Evolutionary conservation across 2,888 invertebrate species (phyloP).

Genomic region (Volucella zonaria): DNA sequence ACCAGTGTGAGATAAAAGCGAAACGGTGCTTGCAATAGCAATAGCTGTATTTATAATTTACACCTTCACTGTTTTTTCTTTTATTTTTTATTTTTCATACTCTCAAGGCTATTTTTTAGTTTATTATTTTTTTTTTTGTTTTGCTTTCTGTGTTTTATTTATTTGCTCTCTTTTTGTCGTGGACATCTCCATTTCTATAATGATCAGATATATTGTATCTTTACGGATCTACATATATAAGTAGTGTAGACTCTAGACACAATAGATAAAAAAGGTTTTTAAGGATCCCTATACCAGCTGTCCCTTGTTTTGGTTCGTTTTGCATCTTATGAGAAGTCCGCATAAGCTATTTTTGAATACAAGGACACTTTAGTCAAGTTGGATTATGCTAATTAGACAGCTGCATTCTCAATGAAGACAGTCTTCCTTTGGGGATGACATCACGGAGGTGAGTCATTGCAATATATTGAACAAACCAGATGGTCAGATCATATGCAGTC

Average conservation of each 20-base stretch:
- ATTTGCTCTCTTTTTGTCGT: conserved; percentile 17
- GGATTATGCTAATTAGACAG: conserved; percentile 9
- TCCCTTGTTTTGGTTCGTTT: too few species aligned
- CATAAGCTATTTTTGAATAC: conserved; percentile 28
- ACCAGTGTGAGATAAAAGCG: conserved; percentile 60
- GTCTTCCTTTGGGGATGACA: conserved; percentile 45
- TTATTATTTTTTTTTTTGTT: conserved; percentile 7
- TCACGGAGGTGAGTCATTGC: conserved; percentile 51
- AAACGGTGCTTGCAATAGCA: conserved; percentile 69
- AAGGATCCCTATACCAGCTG: too few species aligned
- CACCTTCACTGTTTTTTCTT: conserved; percentile 54
- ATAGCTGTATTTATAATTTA: conserved; percentile 67
- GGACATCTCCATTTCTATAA: conserved; percentile 34
- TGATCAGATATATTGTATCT: conserved; percentile 4
- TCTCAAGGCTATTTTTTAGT: conserved; percentile 63
- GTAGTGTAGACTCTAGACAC: too few species aligned
- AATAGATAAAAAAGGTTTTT: too few species aligned
- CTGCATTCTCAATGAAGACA: background rate
- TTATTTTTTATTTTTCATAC: background rate
- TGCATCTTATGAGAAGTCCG: too few species aligned
- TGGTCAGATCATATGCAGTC: conserved; percentile 34
- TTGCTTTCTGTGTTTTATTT: conserved; percentile 41
- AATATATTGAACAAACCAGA: conserved; percentile 6
- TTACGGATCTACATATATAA: too few species aligned
- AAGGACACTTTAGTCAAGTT: conserved; percentile 18